phyloP scores from a whole-genome alignment of 2,888 invertebrate genomes.

The Tolmerus cingulatus region DNA sequence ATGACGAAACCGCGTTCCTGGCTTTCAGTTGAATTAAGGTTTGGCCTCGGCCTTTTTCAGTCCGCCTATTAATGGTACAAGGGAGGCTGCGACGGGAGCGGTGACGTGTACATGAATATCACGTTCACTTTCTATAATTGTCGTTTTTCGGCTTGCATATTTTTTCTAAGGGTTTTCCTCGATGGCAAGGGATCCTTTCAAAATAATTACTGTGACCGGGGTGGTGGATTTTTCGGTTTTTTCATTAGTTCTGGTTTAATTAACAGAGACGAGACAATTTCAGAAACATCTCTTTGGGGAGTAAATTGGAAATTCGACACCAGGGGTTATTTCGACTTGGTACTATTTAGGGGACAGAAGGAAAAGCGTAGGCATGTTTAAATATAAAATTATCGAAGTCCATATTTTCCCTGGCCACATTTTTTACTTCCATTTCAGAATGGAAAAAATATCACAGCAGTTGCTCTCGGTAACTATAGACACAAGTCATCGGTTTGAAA shows the following conservation, averaged over 20 bases:
- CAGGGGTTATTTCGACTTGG: neutral
- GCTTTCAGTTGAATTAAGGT: slow-evolving; percentile 15
- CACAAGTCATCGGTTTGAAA: no score
- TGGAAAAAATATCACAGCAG: no score
- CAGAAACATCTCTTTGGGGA: neutral
- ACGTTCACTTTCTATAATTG: neutral
- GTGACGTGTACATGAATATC: neutral
- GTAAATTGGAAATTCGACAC: neutral
- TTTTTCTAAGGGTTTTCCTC: neutral
- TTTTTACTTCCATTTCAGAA: no score
- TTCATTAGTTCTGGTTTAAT: neutral
- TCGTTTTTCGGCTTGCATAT: neutral
- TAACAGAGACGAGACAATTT: neutral
- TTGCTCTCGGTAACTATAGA: no score
- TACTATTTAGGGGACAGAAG: neutral
- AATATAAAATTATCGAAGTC: neutral
- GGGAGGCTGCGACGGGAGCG: neutral
- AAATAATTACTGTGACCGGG: neutral
- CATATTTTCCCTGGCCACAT: neutral
- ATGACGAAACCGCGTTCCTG: neutral
- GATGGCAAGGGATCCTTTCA: neutral
- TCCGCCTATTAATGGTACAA: neutral
- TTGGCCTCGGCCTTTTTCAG: neutral
- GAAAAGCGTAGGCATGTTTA: no score
- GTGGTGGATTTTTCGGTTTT: neutral